A percentile compares a stretch with the other conserved stretches of the same genome.
Evolutionary conservation across 1,140 invertebrate genomes (phyloP).

Genomic region (Rhopalosiphum padi): DNA sequence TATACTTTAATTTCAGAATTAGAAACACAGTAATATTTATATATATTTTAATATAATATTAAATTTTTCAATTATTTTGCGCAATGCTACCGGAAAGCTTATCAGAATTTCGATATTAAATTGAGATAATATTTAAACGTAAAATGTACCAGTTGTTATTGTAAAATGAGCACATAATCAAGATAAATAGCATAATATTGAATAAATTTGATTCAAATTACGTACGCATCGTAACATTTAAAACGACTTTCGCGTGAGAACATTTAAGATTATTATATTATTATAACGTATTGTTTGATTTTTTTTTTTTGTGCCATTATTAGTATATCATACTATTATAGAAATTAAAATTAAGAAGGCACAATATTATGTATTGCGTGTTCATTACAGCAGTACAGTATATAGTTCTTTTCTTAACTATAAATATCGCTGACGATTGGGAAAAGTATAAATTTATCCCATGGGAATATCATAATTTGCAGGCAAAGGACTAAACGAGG

Average conservation of each 20-base stretch:
- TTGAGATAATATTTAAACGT: background rate
- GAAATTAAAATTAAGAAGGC: background rate
- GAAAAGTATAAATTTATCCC: constrained; percentile 5
- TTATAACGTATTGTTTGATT: too few relatives aligned
- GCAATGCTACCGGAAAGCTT: background rate
- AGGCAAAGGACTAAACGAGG: background rate
- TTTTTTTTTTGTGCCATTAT: too few relatives aligned
- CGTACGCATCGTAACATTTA: background rate
- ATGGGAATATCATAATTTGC: background rate
- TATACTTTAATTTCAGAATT: background rate
- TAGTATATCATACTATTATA: background rate
- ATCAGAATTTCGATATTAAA: background rate
- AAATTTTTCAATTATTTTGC: background rate
- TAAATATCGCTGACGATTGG: background rate
- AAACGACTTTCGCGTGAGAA: too few relatives aligned
- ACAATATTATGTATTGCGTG: background rate
- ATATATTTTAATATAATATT: background rate
- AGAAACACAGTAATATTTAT: background rate
- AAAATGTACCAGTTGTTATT: background rate
- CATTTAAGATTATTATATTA: too few relatives aligned
- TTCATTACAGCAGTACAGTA: background rate
- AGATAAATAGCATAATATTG: too few relatives aligned
- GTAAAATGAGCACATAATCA: background rate
- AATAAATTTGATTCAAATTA: too few relatives aligned
- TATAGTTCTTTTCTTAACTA: background rate